phyloP scores from a whole-genome alignment of 2,113 vertebrate genomes.

The Anarhynchus alexandrinus region DNA sequence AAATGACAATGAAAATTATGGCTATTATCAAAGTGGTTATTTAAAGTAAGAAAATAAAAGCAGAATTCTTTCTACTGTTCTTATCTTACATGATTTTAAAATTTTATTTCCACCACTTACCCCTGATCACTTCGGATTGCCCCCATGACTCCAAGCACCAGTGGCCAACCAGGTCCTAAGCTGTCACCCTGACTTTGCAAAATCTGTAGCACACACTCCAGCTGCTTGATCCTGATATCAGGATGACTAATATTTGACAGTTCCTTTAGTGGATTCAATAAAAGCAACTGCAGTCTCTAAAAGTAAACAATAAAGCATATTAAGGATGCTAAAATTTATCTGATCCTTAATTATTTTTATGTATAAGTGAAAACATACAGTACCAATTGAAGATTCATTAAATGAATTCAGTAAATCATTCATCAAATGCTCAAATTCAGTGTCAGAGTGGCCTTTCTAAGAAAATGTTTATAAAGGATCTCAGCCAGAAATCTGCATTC shows the following conservation, averaged over 20 bases:
- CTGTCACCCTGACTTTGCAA: constrained; percentile 96
- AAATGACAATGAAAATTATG: background rate
- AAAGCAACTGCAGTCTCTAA: constrained; percentile 91
- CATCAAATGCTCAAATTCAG: background rate
- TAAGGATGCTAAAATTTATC: background rate
- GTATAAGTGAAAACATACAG: background rate
- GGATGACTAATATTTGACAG: constrained; percentile 91
- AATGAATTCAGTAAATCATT: background rate
- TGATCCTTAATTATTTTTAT: background rate
- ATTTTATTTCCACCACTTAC: constrained; percentile 74
- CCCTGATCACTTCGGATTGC: constrained; percentile 98
- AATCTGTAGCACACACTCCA: constrained; percentile 96
- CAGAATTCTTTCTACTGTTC: background rate
- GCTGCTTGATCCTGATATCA: constrained; percentile 95
- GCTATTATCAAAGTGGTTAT: background rate
- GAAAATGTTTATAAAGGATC: background rate
- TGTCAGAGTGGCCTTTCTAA: background rate
- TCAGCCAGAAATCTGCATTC: background rate
- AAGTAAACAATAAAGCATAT: constrained; percentile 19
- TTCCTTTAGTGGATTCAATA: constrained; percentile 94
- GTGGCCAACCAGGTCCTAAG: constrained; percentile 94
- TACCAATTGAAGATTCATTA: background rate
- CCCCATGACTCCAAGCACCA: constrained; percentile 96
- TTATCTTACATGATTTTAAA: background rate
- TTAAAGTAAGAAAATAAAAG: background rate